Evolutionary conservation across 2,113 vertebrate species (phyloP), one percentile per base, ranked within the genome.

Genomic region (Rhabdomys dilectus): DNA sequence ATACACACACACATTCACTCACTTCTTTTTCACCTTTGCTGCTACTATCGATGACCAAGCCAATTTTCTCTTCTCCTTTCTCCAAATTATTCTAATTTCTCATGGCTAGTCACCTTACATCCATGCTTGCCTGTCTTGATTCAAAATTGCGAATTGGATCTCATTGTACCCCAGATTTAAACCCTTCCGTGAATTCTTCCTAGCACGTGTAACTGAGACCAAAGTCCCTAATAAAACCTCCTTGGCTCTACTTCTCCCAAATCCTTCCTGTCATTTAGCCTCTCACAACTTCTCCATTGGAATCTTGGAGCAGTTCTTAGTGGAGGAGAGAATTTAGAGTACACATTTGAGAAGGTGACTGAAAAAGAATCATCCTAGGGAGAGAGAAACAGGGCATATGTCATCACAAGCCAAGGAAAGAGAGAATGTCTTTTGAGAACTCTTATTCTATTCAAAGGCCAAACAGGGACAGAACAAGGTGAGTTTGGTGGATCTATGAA

Each of bases 1-100:
- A 56, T 21, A 81, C 78, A n/a, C 24, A 58, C 5, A 29, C 22
- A n/a, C 21, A 75, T 24, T 42, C 53, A 82, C 53, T 91, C 68
- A 80, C 9, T 92, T 95, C 76, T 42, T 87, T 78, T 95, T 89
- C 26, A 82, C 70, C 45, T 94, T 91, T 56, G 81, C 1, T 78
- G 26, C 22, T 76, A 80, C 31, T 75, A 51, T 64, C 13, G n/a
- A 48, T 60, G 7, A 48, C 60, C 17, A 76, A 93, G 15, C 12
- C 56, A 48, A 51, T n/a, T 81, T 73, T 15, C 29, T 85, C 17
- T 82, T 15, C 29, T 85, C 31, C 51, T 85, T 96, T 72, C 51
- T 78, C 24, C 60, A 87, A 91, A 16, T 73, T 94, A 81, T 34
- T 70, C 53, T 91, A 53, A 85, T 64, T 76, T 88, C 86, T 94